These are phyloP conservation scores for Coleophora deauratella DNA, from an alignment of 2,888 invertebrate species.

Conservation along the genomic window DNA sequence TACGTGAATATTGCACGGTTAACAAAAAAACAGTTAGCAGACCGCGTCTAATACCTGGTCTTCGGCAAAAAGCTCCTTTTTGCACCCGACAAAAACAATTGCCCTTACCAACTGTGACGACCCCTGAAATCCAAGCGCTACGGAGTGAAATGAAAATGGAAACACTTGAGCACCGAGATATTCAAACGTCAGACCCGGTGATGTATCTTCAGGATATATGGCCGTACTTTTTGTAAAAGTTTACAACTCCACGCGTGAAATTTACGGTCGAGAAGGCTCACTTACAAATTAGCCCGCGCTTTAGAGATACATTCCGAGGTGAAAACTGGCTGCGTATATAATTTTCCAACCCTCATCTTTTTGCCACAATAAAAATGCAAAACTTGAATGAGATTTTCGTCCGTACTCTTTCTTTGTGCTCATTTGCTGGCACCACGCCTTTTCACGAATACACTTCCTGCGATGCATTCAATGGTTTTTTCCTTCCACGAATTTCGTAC, in stretches of 20 bases:
- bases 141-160: slow-evolving; percentile 33
- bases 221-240: slow-evolving; percentile 56
- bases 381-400: slow-evolving; percentile 28
- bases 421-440: slow-evolving; percentile 19
- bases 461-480: slow-evolving; percentile 16
- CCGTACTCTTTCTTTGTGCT: slow-evolving; percentile 22
- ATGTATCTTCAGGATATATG: slow-evolving; percentile 61
- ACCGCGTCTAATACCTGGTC: neutral
- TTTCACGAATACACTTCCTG: slow-evolving; percentile 16
- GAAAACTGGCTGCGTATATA: slow-evolving; percentile 18
- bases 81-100: slow-evolving; percentile 9
- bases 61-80: slow-evolving; percentile 10
- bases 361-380: slow-evolving; percentile 29
- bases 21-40: neutral
- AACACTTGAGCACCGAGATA: slow-evolving; percentile 51
- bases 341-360: slow-evolving; percentile 22
- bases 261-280: slow-evolving; percentile 43
- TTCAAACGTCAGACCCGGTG: slow-evolving; percentile 55
- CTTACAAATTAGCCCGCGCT: slow-evolving; percentile 49
- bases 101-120: slow-evolving; percentile 11
- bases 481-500: slow-evolving; percentile 22
- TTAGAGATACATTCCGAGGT: slow-evolving; percentile 27
- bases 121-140: slow-evolving; percentile 26
- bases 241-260: slow-evolving; percentile 50
- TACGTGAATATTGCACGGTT: too few relatives aligned